A percentile compares a stretch with the other conserved stretches of the same genome.
Conservation (phyloP, 1,140 invertebrate genomes). For the Heliconius himera region DNA sequence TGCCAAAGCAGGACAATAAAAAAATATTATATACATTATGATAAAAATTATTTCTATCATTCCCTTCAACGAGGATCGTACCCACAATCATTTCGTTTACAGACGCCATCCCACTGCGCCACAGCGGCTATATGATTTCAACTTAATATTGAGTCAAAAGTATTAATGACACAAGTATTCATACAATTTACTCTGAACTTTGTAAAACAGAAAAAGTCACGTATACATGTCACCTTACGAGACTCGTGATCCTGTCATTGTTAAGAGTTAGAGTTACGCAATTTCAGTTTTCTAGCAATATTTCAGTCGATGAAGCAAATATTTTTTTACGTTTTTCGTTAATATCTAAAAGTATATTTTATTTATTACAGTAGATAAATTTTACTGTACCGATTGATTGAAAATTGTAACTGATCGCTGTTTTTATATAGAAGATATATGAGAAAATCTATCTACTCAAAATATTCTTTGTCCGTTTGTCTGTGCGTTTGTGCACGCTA, state of each 20-base stretch:
- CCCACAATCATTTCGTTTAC: too few relatives aligned
- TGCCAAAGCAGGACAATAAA: background rate
- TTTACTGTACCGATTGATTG: background rate
- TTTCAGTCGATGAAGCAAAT: background rate
- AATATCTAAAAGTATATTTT: too few relatives aligned
- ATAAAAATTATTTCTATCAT: too few relatives aligned
- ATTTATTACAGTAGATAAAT: background rate
- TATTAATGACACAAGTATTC: constrained; percentile 7
- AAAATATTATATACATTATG: too few relatives aligned
- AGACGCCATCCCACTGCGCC: too few relatives aligned
- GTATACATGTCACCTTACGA: constrained; percentile 10
- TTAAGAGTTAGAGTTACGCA: constrained; percentile 1
- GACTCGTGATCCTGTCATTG: background rate
- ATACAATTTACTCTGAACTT: background rate
- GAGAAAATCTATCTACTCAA: too few relatives aligned
- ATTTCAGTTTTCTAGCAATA: background rate
- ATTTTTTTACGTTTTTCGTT: background rate
- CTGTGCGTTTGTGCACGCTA: too few relatives aligned
- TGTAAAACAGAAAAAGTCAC: constrained; percentile 11
- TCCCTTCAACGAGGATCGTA: too few relatives aligned
- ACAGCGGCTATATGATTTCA: background rate
- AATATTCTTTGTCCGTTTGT: too few relatives aligned
- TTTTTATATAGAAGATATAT: too few relatives aligned
- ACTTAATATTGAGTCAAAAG: background rate
- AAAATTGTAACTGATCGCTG: too few relatives aligned